Evolutionary conservation across 2,888 invertebrate genomes (phyloP).

Genomic region (Amorpha juglandis): DNA sequence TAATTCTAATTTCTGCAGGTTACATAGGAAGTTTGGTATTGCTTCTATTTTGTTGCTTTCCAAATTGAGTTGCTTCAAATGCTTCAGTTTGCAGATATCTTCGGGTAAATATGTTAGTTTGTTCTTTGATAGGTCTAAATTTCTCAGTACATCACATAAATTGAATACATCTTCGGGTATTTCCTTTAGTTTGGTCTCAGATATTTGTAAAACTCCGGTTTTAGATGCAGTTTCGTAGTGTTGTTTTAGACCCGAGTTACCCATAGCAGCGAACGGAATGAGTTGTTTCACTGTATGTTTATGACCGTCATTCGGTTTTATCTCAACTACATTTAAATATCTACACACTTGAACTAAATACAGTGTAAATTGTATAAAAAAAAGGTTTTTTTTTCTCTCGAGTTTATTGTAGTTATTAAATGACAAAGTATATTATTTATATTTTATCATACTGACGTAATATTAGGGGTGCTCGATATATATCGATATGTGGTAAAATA

Average conservation of each 20-base stretch:
- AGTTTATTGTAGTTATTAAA: too few species aligned
- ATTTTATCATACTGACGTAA: too few species aligned
- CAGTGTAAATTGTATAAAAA: too few species aligned
- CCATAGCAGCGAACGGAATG: constrained; percentile 87
- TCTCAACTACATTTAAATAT: too few species aligned
- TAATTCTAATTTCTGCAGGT: constrained; percentile 89
- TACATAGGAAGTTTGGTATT: constrained; percentile 87
- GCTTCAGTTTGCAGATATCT: constrained; percentile 89
- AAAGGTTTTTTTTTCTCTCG: too few species aligned
- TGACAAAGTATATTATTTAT: too few species aligned
- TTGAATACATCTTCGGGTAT: constrained; percentile 87
- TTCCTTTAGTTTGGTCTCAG: constrained; percentile 91
- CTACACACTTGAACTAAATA: too few species aligned
- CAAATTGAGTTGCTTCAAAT: constrained; percentile 89
- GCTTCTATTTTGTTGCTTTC: constrained; percentile 92
- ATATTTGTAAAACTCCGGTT: constrained; percentile 96
- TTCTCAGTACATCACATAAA: constrained; percentile 88
- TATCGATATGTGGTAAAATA: too few species aligned
- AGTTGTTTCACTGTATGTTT: not conserved
- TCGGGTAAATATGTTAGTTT: constrained; percentile 91
- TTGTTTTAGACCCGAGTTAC: constrained; percentile 94
- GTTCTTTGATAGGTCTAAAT: constrained; percentile 96
- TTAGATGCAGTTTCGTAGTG: constrained; percentile 98
- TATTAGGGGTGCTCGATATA: too few species aligned
- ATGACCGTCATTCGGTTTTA: not conserved